phyloP scores from a whole-genome alignment of 2,113 vertebrate genomes.

The Gila orcuttii region DNA sequence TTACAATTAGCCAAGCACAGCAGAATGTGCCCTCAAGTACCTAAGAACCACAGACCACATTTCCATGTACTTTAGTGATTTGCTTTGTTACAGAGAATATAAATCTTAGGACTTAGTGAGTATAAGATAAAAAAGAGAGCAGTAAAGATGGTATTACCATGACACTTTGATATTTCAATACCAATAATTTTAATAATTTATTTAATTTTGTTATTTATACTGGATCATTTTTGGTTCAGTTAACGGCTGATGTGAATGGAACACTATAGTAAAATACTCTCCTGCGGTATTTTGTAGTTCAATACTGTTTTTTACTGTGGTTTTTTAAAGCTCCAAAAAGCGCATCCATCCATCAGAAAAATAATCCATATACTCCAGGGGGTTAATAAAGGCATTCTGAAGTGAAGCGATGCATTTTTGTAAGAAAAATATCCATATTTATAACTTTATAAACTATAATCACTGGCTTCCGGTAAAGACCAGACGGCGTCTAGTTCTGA shows the following conservation, averaged over 20 bases:
- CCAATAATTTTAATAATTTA: too few relatives aligned
- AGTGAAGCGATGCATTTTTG: too few relatives aligned
- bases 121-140: not conserved
- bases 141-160: not conserved
- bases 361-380: too few relatives aligned
- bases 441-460: too few relatives aligned
- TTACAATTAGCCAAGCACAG: conserved; percentile 17
- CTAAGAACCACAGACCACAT: conserved; percentile 16
- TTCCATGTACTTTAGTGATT: conserved; percentile 23
- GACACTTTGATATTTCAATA: too few relatives aligned
- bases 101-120: not conserved
- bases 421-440: too few relatives aligned
- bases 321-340: too few relatives aligned
- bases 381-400: too few relatives aligned
- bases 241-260: not conserved
- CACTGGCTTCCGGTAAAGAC: too few relatives aligned
- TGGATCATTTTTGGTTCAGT: not conserved
- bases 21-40: conserved; percentile 30
- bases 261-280: not conserved
- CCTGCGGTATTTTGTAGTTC: too few relatives aligned
- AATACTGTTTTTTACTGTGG: not conserved
- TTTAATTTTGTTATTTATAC: not conserved
- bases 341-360: too few relatives aligned
- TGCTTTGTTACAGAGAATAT: not conserved
- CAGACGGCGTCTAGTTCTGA: too few relatives aligned